Evolutionary conservation across 2,888 invertebrate species (phyloP), one percentile per base, ranked within the genome.

Genomic region (Pantelozetes paolii): DNA sequence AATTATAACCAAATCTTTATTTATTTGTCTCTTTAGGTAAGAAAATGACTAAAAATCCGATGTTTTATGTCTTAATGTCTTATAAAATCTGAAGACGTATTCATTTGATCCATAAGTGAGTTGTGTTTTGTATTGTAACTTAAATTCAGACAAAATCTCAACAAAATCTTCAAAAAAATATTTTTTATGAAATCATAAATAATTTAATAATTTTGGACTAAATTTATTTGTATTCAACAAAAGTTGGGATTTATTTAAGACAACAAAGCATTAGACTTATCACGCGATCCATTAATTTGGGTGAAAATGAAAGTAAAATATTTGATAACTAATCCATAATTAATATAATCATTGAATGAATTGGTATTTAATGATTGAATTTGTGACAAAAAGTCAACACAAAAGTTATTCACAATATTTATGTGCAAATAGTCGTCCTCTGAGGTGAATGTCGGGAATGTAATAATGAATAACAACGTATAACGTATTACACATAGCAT

Each of bases 401-500:
- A 54, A 54, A 50, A 50, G 50, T 20, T 50, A 50, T 50, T n/a
- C 50, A 54, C 26, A 54, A 26, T 26, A 54, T 23, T 54, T 54
- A 54, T 54, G 15, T 45, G 45, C 45, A 45, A 45, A 45, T 15
- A 45, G 45, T 45, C 15, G 45, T 45, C 11, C 45, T 15, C 50
- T 54, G 28, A 62, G 62, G 62, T 62, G 62, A 62, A 62, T 62
- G 62, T 62, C 36, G 62, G n/a, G 32, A 62, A 62, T 62, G 62
- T 62, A 62, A 62, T 62, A 62, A 62, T 32, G 62, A 26, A 54
- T 54, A 54, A 54, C 26, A 54, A 50, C 50, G 23, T 54, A 62
- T 62, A 32, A 6, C 13, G 23, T 57, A 57, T 20, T 57, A 59
- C 11, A 20, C 54, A 54, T 54, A 54, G 23, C 50, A 20, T 50